phyloP scores from a whole-genome alignment of 2,797 vertebrate species.

The Streptopelia turtur region DNA sequence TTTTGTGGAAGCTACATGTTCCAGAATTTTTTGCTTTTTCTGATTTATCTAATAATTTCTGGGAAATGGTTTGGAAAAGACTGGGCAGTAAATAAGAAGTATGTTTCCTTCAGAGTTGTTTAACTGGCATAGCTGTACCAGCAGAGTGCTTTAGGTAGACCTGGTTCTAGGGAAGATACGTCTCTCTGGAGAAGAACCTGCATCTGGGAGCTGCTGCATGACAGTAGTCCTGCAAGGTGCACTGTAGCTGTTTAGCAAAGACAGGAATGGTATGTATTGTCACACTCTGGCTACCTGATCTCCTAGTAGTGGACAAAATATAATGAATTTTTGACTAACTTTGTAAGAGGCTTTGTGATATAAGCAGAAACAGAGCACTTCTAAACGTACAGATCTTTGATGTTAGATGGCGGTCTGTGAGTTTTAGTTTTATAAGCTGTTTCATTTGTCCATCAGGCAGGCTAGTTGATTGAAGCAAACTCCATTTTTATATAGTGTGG shows the following conservation, averaged over 20 bases:
- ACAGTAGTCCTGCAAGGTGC: not conserved
- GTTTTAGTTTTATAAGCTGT: not conserved
- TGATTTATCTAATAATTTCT: not conserved
- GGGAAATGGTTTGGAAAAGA: not conserved
- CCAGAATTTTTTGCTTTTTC: not conserved
- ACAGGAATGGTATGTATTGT: not conserved
- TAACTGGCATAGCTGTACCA: not conserved
- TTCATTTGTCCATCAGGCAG: not conserved
- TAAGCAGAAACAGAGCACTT: not conserved
- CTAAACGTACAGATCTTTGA: not conserved
- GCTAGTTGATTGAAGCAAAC: not conserved
- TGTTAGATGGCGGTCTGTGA: not conserved
- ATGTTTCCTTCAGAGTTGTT: not conserved
- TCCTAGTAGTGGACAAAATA: not conserved
- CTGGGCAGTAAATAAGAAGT: not conserved
- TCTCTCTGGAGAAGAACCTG: not conserved
- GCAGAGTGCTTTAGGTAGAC: not conserved
- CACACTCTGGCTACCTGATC: not conserved
- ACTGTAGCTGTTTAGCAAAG: not conserved
- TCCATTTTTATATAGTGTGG: not conserved
- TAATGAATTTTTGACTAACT: not conserved
- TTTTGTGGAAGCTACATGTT: not conserved
- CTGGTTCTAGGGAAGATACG: not conserved
- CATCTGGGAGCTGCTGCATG: not conserved
- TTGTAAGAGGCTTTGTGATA: not conserved